phyloP scores from a whole-genome alignment of 2,113 vertebrate genomes.

The Natator depressus region DNA sequence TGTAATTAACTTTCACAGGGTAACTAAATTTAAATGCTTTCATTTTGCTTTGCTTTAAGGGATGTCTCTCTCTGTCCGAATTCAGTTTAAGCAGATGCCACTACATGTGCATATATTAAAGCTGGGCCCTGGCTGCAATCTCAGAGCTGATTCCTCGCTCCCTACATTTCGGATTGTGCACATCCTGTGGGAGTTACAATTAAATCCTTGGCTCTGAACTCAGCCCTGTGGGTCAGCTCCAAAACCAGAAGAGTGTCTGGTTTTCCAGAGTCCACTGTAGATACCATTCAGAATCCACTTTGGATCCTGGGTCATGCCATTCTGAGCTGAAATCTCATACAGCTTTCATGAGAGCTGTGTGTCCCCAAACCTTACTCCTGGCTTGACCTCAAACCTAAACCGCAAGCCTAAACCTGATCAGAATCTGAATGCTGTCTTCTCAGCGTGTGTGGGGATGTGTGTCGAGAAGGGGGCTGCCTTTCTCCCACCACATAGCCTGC shows the following conservation, averaged over 20 bases:
- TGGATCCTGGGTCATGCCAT: neutral
- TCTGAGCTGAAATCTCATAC: slow-evolving; percentile 21
- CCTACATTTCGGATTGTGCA: neutral
- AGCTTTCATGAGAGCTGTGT: neutral
- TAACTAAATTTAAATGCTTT: neutral
- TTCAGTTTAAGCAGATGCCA: neutral
- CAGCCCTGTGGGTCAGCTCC: slow-evolving; percentile 12
- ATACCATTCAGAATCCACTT: slow-evolving; percentile 8
- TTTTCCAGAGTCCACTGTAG: slow-evolving; percentile 40
- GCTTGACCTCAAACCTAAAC: neutral
- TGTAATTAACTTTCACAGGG: neutral
- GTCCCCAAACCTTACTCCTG: neutral
- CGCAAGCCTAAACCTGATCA: neutral
- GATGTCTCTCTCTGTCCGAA: neutral
- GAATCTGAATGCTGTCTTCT: neutral
- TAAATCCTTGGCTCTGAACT: neutral
- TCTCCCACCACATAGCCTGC: neutral
- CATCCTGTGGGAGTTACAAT: neutral
- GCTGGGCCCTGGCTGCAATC: neutral
- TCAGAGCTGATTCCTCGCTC: neutral
- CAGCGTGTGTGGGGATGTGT: neutral
- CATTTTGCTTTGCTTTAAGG: neutral
- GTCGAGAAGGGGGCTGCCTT: neutral
- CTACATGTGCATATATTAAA: neutral
- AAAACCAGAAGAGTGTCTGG: neutral